These are phyloP conservation scores for Drosophila truncata DNA, from an alignment of 1,140 invertebrate species.

Conservation along the genomic window DNA sequence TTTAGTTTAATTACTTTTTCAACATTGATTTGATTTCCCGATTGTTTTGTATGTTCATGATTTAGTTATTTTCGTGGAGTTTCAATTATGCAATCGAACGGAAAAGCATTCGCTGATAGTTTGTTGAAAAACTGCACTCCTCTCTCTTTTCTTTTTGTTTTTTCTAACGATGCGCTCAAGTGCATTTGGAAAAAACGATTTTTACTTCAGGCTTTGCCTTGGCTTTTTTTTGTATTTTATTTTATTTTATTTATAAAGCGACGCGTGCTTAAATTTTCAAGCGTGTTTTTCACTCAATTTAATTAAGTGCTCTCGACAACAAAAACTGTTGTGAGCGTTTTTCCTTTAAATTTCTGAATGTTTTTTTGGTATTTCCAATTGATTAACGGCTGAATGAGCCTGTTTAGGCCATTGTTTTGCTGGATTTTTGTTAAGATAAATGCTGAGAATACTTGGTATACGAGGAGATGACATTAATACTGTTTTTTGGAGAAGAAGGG, in stretches of 20 bases:
- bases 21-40: slow-evolving; percentile 8
- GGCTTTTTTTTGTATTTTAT: not conserved
- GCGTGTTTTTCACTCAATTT: slow-evolving; percentile 28
- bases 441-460: not conserved
- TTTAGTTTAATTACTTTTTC: not conserved
- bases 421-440: not conserved
- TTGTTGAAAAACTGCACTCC: slow-evolving; percentile 16
- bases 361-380: slow-evolving; percentile 26
- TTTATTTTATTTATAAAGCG: slow-evolving; percentile 10
- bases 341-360: slow-evolving; percentile 3
- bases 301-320: slow-evolving; percentile 27
- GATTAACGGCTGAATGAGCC: slow-evolving; percentile 33
- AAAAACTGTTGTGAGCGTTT: not conserved
- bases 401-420: slow-evolving; percentile 5
- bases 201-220: slow-evolving; percentile 21
- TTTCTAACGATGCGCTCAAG: slow-evolving; percentile 29
- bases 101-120: slow-evolving; percentile 5
- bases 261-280: slow-evolving; percentile 34
- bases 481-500: not conserved
- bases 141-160: slow-evolving; percentile 19
- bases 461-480: not conserved
- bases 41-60: not conserved
- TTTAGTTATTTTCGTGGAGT: slow-evolving; percentile 4
- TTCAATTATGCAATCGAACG: slow-evolving; percentile 38
- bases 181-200: slow-evolving; percentile 35